These are phyloP conservation scores for Alfaro cultratus DNA, from an alignment of 2,797 vertebrate genomes.

Conservation along the genomic window DNA sequence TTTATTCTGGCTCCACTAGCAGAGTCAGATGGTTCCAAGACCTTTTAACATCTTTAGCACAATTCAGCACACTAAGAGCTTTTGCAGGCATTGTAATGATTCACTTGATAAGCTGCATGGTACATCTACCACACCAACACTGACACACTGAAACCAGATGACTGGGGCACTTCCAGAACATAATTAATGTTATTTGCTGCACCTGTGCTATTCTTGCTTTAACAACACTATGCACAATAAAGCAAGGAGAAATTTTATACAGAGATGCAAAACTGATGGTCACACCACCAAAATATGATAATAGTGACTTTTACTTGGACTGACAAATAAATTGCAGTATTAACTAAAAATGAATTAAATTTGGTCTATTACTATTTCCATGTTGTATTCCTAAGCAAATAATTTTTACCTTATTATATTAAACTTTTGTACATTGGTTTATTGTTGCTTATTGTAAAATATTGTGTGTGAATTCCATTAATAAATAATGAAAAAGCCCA, in stretches of 20 bases:
- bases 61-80: neutral
- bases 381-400: neutral
- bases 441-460: neutral
- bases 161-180: neutral
- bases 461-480: neutral
- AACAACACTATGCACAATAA: neutral
- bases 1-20: neutral
- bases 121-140: neutral
- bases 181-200: constrained; percentile 26
- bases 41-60: neutral
- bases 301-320: neutral
- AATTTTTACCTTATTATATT: neutral
- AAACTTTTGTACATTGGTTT: neutral
- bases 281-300: constrained; percentile 1
- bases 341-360: neutral
- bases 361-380: neutral
- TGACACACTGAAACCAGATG: neutral
- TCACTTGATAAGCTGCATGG: neutral
- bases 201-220: constrained; percentile 2
- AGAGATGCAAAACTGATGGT: constrained; percentile 6
- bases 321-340: neutral
- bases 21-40: neutral
- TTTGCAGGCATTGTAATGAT: neutral
- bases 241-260: neutral
- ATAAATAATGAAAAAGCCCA: neutral